Base-by-base conservation (phyloP, 2,888 invertebrate species). In the Eristalis arbustorum region DNA sequence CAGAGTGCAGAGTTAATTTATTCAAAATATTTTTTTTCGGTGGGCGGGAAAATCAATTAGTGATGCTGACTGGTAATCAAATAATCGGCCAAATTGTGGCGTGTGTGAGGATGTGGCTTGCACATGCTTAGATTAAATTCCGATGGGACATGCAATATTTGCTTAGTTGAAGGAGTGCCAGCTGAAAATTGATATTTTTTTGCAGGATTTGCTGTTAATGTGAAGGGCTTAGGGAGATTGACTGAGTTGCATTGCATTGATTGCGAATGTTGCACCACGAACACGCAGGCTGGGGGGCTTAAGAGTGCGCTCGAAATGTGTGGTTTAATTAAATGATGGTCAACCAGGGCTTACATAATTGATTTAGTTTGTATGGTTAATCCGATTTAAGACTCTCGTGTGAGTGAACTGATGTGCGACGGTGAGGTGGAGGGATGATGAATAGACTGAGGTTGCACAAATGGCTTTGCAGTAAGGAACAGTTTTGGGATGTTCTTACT, bases 61-160 rank as follows among this genome's bases (percentile, higher is more conserved):
- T 11, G 25, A 71, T 25, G n/a, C 18, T 71, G 23, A 40, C 23
- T 71, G 37, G 28, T 28, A 61, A 61, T 71, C 25, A 71, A 49
- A 49, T 49, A 49, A 18, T 49, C 8, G 18, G 49, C 18, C 49
- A 49, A 49, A 49, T 49, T 49, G 49, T 49, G 49, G 8, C 49
- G 18, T 18, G 8, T 49, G 18, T 18, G 49, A 5, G 49, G 49
- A 49, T 18, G 18, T 49, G 8, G 49, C 8, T 14, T 2, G 2
- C 42, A 42, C n/a, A n/a, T 42, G 42, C 14, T 49, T 18, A 18
- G 18, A 18, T 49, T 22, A 8, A 49, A 66, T 42, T 34, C 22
- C 42, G 1, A 57, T 34, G 14, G 13, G 18, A 56, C 13, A 18
- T 31, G 31, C 2, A 31, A 56, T 28, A 31, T 67, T 49, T 59